Evolutionary conservation across 2,888 invertebrate genomes (phyloP).

Genomic region (Odiellus spinosus): DNA sequence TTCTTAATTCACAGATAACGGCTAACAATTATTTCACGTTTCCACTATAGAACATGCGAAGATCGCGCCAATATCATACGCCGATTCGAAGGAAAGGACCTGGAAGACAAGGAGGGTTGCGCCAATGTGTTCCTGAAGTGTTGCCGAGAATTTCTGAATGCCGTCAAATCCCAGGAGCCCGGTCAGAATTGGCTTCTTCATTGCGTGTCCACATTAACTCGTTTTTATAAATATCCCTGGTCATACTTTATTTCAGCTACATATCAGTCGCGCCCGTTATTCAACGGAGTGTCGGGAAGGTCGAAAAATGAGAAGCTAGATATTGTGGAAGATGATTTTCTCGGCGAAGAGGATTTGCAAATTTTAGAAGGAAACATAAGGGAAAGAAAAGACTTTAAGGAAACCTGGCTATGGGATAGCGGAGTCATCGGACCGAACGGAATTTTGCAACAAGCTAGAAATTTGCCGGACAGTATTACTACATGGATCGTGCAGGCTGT

Average conservation of each 20-base stretch:
- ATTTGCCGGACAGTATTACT: slow-evolving; percentile 21
- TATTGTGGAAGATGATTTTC: slow-evolving; percentile 2
- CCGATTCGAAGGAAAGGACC: neutral
- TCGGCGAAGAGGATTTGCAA: slow-evolving; percentile 5
- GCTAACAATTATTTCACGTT: too few species aligned
- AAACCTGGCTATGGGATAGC: slow-evolving; percentile 20
- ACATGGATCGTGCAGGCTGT: slow-evolving; percentile 19
- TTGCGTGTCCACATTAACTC: too few species aligned
- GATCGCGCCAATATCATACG: slow-evolving; percentile 7
- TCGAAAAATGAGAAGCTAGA: too few species aligned
- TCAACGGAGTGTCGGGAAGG: too few species aligned
- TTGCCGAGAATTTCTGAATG: too few species aligned
- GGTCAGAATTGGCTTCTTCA: too few species aligned
- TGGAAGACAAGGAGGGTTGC: neutral
- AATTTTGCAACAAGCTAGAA: slow-evolving; percentile 4
- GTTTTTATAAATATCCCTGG: too few species aligned
- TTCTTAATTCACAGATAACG: too few species aligned
- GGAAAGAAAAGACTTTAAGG: slow-evolving; percentile 19
- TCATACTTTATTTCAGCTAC: too few species aligned
- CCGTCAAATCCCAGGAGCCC: too few species aligned
- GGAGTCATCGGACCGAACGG: slow-evolving; percentile 12
- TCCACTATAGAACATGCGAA: slow-evolving; percentile 8
- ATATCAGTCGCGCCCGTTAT: too few species aligned
- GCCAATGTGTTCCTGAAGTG: slow-evolving; percentile 11
- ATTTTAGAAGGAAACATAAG: slow-evolving; percentile 10